These are phyloP conservation scores for Cryptomyrus ogoouensis DNA, from an alignment of 2,113 vertebrate genomes.

Conservation along the genomic window DNA sequence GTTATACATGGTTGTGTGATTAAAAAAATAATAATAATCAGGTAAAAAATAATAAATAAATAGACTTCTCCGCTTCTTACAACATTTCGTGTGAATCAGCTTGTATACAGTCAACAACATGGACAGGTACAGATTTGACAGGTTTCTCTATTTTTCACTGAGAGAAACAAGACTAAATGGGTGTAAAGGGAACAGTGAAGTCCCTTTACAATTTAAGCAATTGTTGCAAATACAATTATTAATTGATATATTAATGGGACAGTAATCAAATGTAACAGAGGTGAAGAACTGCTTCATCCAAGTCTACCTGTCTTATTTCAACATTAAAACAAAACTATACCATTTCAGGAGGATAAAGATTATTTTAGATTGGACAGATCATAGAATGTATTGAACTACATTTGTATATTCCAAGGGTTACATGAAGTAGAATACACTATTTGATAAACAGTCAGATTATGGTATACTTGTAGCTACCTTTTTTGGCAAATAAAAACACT, in stretches of 20 bases:
- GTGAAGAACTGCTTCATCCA: not conserved
- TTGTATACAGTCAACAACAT: not conserved
- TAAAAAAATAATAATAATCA: not conserved
- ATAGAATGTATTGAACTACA: not conserved
- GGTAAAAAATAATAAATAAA: not conserved
- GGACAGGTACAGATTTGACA: not conserved
- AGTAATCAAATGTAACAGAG: not conserved
- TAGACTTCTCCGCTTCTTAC: not conserved
- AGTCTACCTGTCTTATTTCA: not conserved
- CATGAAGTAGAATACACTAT: not conserved
- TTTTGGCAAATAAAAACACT: constrained; percentile 7
- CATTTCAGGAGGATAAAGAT: not conserved
- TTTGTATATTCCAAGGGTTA: not conserved
- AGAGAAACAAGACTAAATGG: not conserved
- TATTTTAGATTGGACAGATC: not conserved
- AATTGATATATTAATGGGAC: not conserved
- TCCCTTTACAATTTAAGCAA: not conserved
- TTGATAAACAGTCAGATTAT: not conserved
- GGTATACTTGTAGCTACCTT: not conserved
- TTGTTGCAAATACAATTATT: not conserved
- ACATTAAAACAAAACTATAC: not conserved
- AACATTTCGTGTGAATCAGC: not conserved
- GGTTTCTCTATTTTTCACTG: not conserved
- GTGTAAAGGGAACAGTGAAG: not conserved
- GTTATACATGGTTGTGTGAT: not conserved